Conservation (phyloP, 2,888 invertebrate species). For the Globia sparganii region DNA sequence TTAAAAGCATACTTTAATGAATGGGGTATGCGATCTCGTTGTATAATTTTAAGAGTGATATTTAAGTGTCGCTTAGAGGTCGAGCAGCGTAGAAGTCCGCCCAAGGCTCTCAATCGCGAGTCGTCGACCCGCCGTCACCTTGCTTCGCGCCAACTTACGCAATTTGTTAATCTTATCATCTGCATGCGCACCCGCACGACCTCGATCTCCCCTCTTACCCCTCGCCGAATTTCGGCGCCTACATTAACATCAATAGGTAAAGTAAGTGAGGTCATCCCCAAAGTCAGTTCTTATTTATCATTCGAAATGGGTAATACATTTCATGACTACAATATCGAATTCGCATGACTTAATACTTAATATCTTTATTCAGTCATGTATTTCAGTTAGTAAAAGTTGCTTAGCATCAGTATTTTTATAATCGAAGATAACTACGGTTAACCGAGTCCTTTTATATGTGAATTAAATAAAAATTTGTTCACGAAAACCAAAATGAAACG, state of each 20-base stretch:
- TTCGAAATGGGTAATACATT: conserved; percentile 66
- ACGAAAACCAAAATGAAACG: conserved; percentile 29
- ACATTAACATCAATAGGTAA: conserved; percentile 70
- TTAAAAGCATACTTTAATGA: conserved; percentile 47
- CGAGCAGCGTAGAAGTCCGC: conserved; percentile 81
- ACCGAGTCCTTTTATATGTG: neutral
- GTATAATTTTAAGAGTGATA: conserved; percentile 70
- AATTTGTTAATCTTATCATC: conserved; percentile 89
- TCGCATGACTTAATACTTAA: conserved; percentile 6
- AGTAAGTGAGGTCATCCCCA: conserved; percentile 73
- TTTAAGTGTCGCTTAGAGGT: conserved; percentile 85
- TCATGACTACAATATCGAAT: conserved; percentile 52
- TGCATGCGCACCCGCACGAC: conserved; percentile 85
- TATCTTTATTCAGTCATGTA: neutral
- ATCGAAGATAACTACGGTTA: neutral
- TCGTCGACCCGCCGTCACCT: conserved; percentile 90
- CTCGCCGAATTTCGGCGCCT: conserved; percentile 83
- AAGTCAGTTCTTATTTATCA: conserved; percentile 70
- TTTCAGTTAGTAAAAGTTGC: conserved; percentile 15
- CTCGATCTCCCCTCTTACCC: conserved; percentile 82
- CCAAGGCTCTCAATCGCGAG: conserved; percentile 86
- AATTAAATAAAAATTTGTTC: conserved; percentile 20
- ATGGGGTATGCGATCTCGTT: conserved; percentile 54
- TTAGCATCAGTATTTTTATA: neutral
- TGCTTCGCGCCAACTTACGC: conserved; percentile 88